Conservation (phyloP, 2,113 vertebrate species). For the Paramormyrops kingsleyae region DNA sequence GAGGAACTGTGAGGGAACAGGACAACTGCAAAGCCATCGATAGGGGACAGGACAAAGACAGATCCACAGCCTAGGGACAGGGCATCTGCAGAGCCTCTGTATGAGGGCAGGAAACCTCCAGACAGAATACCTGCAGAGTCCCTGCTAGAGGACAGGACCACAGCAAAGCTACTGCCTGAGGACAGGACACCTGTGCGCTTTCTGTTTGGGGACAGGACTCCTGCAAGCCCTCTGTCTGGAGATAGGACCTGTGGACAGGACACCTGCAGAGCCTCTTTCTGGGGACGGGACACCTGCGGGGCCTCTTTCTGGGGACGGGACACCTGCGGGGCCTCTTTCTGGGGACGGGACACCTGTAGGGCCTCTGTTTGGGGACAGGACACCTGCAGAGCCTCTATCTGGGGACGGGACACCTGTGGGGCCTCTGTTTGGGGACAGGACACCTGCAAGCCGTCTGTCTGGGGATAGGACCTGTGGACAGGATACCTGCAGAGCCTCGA, state of each 20-base stretch:
- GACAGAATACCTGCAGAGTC: no score
- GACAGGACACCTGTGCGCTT: not conserved
- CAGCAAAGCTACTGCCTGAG: not conserved
- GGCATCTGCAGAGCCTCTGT: not conserved
- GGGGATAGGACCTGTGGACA: not conserved
- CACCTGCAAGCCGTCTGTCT: not conserved
- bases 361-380: not conserved
- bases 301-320: not conserved
- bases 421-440: not conserved
- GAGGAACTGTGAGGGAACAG: not conserved
- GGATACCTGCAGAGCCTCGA: not conserved
- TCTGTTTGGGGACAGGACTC: not conserved
- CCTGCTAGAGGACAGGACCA: not conserved
- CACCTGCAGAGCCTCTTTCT: fast-evolving
- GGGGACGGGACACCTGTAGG: not conserved
- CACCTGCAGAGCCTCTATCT: not conserved
- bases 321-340: not conserved
- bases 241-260: no score
- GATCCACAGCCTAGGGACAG: not conserved
- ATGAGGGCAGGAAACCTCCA: not conserved
- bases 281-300: not conserved
- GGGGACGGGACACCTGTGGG: not conserved
- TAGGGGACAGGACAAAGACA: not conserved
- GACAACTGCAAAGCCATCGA: not conserved
- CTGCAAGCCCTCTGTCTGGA: not conserved